These are phyloP conservation scores for Tachina grossa DNA, from an alignment of 2,888 invertebrate genomes.

Conservation along the genomic window DNA sequence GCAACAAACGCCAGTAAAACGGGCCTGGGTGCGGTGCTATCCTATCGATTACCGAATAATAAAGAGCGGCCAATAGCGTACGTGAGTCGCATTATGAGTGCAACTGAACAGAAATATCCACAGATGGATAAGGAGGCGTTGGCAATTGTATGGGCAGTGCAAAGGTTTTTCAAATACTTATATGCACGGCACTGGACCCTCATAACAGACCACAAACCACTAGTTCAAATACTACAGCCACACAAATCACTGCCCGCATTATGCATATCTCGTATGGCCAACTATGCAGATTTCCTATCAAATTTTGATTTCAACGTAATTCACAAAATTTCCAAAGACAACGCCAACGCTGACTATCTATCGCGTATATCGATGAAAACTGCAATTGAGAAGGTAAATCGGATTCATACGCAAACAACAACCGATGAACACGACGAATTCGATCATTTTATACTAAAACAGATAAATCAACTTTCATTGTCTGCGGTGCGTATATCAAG, in stretches of 20 bases:
- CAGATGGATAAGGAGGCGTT: slow-evolving; percentile 31
- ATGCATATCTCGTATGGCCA: slow-evolving; percentile 63
- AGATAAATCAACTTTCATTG: too few species aligned
- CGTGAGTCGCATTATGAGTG: slow-evolving; percentile 15
- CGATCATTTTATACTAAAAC: slow-evolving; percentile 1
- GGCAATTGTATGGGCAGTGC: too few species aligned
- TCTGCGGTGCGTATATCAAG: too few species aligned
- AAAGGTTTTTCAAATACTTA: too few species aligned
- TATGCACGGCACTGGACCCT: too few species aligned
- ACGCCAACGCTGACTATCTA: slow-evolving; percentile 55
- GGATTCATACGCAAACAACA: too few species aligned
- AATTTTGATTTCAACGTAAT: slow-evolving; percentile 51
- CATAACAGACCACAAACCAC: slow-evolving; percentile 66
- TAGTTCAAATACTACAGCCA: slow-evolving; percentile 61
- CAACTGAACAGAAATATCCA: slow-evolving; percentile 16
- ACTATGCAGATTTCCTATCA: slow-evolving; percentile 61
- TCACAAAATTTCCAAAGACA: slow-evolving; percentile 48
- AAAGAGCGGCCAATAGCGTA: slow-evolving; percentile 14
- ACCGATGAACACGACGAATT: neutral
- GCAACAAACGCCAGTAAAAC: slow-evolving; percentile 8
- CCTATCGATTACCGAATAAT: neutral
- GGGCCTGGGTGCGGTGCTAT: slow-evolving; percentile 19
- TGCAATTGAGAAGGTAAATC: neutral
- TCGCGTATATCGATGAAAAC: neutral
- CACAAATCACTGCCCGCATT: slow-evolving; percentile 55